Base-by-base conservation (phyloP, 1,140 invertebrate species). In the Hyles vespertilio region DNA sequence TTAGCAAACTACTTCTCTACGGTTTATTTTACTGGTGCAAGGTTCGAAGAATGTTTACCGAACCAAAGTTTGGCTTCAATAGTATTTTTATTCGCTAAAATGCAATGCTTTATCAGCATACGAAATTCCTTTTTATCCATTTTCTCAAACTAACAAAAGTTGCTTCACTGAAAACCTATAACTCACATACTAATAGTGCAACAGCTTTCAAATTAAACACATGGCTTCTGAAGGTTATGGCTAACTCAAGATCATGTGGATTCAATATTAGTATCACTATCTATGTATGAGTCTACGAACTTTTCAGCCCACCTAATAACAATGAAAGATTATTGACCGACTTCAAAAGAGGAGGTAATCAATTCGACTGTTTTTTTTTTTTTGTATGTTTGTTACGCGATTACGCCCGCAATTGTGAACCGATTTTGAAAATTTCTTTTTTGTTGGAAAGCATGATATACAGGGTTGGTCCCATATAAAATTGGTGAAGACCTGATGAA, bases 1-100 rank as follows among this genome's bases (percentile, higher is more conserved):
- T 77, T 67, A 62, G 61, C 66, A 73, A 51, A 74, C 65, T 70
- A 80, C 3, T 53, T 10, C 57, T 22, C 22, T 22, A 22, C 22
- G 49, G 34, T 40, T 51, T 44, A 51, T 58, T 10, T 49, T 48
- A 43, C 22, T 22, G 22, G 22, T 22, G 22, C 22, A 22, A 22
- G 11, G 22, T 22, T 2, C 22, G 22, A 22, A 22, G 22, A 22
- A 22, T 22, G 22, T 22, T 22, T 22, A 22, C 50, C 56, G 34
- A 58, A 11, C 56, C 22, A 48, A 49, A 32, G 11, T 32, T 51
- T 47, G 5, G 49, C 22, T 12, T 32, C 22, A 51, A 51, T 51
- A 51, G 49, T 33, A 32, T 51, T 51, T 51, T 51, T 51, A n/a
- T 49, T 49, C 22, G 7, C 12, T 9, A 33, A 51, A 32, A 51